Base-by-base conservation (phyloP, 2,113 vertebrate species). In the Embiotoca jacksoni region DNA sequence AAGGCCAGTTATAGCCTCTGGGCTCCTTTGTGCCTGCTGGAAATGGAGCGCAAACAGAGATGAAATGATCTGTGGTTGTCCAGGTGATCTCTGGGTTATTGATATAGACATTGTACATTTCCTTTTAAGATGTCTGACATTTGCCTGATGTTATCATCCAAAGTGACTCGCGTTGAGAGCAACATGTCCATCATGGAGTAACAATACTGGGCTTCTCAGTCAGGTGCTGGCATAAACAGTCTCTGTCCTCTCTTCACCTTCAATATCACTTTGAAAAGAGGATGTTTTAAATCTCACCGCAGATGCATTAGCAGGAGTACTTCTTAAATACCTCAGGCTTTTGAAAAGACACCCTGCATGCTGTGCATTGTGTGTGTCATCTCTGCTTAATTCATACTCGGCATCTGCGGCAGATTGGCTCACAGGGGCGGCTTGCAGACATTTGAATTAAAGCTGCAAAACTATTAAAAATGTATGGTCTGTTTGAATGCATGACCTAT, bases 401-500 rank as follows among this genome's bases (percentile, higher is more conserved):
- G 70, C 54, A 32, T 86, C 84, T 83, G 75, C 31, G 31, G 77
- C 74, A 72, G 81, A 81, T 66, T 68, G 72, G 13, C 86, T 91
- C 87, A 60, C 5, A 47, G 87, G 63, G 86, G 85, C 50, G 66
- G 81, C 83, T 90, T 53, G 78, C 74, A 91, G 89, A 88, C 85
- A 74, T 92, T 91, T 89, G 86, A 94, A 92, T 91, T 90, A 89
- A 90, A 89, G 83, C 89, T 88, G 89, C 88, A 85, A 50, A 87
- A 74, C 88, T 89, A 94, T 94, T 89, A 94, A 93, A 95, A 89
- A 94, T 94, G 80, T 85, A 95, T 94, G 84, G 70, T 82, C 78
- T 86, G 86, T 88, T 83, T 92, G 91, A 91, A 92, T 84, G 89
- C 86, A 60, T 94, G 94, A 93, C 94, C 94, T 92, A 94, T 94